These are phyloP conservation scores for Sebastes iracundus DNA, from an alignment of 2,797 vertebrate species.

Conservation along the genomic window DNA sequence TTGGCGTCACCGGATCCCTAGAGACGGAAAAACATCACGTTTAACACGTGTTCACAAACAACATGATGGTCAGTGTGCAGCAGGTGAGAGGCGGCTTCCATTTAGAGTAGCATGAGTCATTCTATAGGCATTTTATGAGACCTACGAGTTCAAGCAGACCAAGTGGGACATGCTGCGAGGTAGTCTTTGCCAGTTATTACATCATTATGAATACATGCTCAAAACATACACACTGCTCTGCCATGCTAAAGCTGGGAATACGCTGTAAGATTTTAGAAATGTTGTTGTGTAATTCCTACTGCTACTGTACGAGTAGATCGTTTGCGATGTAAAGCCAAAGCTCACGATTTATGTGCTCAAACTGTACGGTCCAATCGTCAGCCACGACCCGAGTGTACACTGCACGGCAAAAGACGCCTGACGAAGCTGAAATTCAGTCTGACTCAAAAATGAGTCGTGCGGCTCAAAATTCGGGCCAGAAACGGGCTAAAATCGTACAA, in stretches of 20 bases:
- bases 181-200: constrained; percentile 23
- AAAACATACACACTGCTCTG: not conserved
- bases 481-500: too few species aligned
- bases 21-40: constrained; percentile 58
- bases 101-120: constrained; percentile 54
- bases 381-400: too few species aligned
- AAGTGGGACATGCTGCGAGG: not conserved
- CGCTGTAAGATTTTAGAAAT: too few species aligned
- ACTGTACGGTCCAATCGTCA: too few species aligned
- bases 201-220: constrained; percentile 19
- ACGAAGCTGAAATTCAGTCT: too few species aligned
- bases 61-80: constrained; percentile 21
- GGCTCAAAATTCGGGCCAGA: too few species aligned
- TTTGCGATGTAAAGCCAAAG: too few species aligned
- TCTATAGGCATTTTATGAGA: constrained; percentile 31
- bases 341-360: too few species aligned
- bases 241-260: not conserved
- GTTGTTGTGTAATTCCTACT: too few species aligned
- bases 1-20: constrained; percentile 94
- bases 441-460: too few species aligned
- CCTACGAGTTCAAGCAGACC: constrained; percentile 11
- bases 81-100: constrained; percentile 41
- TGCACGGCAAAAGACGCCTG: too few species aligned
- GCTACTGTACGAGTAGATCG: too few species aligned
- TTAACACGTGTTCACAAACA: constrained; percentile 41